phyloP scores from a whole-genome alignment of 2,113 vertebrate genomes.

The Plestiodon gilberti region DNA sequence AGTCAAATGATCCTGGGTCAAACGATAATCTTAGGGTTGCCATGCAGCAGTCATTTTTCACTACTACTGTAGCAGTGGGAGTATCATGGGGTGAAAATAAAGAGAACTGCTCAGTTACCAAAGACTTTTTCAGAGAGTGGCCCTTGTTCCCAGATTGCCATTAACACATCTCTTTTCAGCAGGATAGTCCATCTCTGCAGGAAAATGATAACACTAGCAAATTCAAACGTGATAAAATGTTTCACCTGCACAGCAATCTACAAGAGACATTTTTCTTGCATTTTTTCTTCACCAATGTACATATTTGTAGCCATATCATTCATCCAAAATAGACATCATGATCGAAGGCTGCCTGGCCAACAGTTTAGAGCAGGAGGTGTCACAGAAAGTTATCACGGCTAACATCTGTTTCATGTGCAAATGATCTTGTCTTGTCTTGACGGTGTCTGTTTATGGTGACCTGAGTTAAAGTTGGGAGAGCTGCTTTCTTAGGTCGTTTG shows the following conservation, averaged over 20 bases:
- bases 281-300: slow-evolving; percentile 39
- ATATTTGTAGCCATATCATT: slow-evolving; percentile 29
- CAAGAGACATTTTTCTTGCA: slow-evolving; percentile 28
- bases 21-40: neutral
- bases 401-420: slow-evolving; percentile 37
- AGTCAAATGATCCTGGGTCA: neutral
- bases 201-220: slow-evolving; percentile 65
- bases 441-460: neutral
- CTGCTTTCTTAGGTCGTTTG: neutral
- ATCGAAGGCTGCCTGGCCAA: slow-evolving; percentile 5
- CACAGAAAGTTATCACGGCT: slow-evolving; percentile 30
- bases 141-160: slow-evolving; percentile 70
- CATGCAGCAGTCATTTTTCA: neutral
- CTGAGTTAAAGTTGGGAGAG: neutral
- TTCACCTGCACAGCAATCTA: slow-evolving; percentile 53
- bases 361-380: neutral
- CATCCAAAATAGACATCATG: slow-evolving; percentile 7
- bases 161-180: slow-evolving; percentile 76
- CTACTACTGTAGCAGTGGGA: neutral
- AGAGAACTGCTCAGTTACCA: neutral
- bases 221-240: slow-evolving; percentile 69
- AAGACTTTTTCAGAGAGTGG: neutral
- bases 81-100: neutral
- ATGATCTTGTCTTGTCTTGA: neutral
- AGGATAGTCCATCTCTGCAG: slow-evolving; percentile 63